A percentile compares a stretch with the other conserved stretches of the same genome.
Evolutionary conservation across 2,113 vertebrate genomes (phyloP).

Genomic region (Onychostruthus taczanowskii): DNA sequence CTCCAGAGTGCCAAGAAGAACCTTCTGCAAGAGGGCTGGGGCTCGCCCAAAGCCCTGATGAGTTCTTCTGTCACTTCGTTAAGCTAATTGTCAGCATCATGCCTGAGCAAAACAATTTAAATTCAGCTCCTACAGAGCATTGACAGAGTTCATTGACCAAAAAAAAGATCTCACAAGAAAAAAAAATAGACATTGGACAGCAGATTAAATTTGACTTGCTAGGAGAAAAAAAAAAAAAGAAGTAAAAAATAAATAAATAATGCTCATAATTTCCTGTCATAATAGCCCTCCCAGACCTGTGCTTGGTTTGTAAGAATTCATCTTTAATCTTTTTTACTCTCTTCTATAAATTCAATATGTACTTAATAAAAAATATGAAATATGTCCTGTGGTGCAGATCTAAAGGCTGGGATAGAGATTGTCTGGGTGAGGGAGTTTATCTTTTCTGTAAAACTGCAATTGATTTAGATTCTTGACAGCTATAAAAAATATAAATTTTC

Average conservation of each 20-base stretch:
- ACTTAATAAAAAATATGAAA: constrained; percentile 71
- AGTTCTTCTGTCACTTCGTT: constrained; percentile 34
- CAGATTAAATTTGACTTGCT: constrained; percentile 19
- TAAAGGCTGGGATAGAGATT: constrained; percentile 64
- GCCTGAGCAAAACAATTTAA: constrained; percentile 23
- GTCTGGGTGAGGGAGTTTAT: constrained; percentile 55
- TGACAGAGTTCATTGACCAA: constrained; percentile 14
- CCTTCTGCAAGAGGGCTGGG: constrained; percentile 28
- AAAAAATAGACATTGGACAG: not conserved
- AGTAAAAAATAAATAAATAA: constrained; percentile 20
- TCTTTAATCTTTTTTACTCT: constrained; percentile 60
- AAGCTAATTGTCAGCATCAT: constrained; percentile 29
- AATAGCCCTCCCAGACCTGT: constrained; percentile 50
- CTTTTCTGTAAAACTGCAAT: constrained; percentile 57
- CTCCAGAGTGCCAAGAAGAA: not conserved
- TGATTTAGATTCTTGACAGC: constrained; percentile 69
- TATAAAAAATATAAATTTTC: constrained; percentile 52
- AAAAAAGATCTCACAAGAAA: not conserved
- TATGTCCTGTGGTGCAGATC: constrained; percentile 63
- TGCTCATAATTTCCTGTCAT: constrained; percentile 63
- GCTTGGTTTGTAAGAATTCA: constrained; percentile 55
- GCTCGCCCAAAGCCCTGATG: not conserved
- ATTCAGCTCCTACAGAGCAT: not conserved
- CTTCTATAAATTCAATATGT: constrained; percentile 67
- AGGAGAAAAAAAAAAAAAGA: not conserved